Percentiles rank a stretch among this genome's conserved stretches.
phyloP scores from a whole-genome alignment of 2,113 vertebrate genomes.

The Colinus virginianus region DNA sequence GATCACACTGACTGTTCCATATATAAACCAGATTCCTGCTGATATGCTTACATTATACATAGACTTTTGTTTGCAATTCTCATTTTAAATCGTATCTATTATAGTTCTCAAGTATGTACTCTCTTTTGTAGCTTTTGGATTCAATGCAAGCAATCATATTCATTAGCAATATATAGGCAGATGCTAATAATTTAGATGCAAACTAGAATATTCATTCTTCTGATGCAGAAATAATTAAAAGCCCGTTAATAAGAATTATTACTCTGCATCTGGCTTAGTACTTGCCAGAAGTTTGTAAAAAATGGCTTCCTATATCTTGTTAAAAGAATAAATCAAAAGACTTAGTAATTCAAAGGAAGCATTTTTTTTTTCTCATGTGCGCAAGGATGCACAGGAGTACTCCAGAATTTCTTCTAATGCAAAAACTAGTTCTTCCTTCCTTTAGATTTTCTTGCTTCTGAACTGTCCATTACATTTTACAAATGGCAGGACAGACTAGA shows the following conservation, averaged over 20 bases:
- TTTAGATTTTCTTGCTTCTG: not conserved
- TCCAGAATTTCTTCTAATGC: not conserved
- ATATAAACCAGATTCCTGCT: not conserved
- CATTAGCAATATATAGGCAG: not conserved
- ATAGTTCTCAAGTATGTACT: not conserved
- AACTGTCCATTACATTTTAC: not conserved
- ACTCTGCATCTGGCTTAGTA: not conserved
- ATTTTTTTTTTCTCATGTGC: not conserved
- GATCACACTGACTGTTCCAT: not conserved
- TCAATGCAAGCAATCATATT: not conserved
- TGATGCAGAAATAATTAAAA: not conserved
- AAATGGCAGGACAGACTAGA: not conserved
- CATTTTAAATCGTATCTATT: not conserved
- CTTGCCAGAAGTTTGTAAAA: not conserved
- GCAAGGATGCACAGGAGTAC: not conserved
- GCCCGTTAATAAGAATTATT: fast-evolving
- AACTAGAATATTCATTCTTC: not conserved
- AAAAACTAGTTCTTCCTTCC: not conserved
- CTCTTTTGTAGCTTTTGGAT: not conserved
- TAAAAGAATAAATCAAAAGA: not conserved
- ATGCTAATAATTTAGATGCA: not conserved
- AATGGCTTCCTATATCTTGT: not conserved
- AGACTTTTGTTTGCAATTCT: not conserved
- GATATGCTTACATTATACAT: not conserved
- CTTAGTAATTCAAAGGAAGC: not conserved